Evolutionary conservation across 2,888 invertebrate species (phyloP), one percentile per base, ranked within the genome.

Genomic region (Diarsia brunnea): DNA sequence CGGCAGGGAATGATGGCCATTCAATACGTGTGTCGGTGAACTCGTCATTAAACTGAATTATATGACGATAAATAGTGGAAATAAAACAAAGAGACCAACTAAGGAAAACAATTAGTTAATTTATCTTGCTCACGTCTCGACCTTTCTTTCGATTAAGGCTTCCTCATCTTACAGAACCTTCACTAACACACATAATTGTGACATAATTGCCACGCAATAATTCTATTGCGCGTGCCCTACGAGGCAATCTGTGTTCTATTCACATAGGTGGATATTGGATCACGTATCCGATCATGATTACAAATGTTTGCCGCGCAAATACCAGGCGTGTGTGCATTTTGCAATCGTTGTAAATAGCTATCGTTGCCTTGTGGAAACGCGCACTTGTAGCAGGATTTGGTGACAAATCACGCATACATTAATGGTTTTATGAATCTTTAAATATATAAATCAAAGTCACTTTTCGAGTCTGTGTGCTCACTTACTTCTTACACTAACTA

Each of bases 11-110:
- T 80, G 78, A 73, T 86, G 79, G 77, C 83, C 78, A 84, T 87
- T 87, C 78, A 68, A 75, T 82, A 82, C 70, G 73, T 87, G 87
- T 89, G 89, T 91, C 92, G 91, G 88, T 92, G 92, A 93, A 93
- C 91, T 88, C 88, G 65, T 76, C 82, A 84, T 73, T 67, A 85
- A 51, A 73, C 60, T 31, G 63, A 55, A 75, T 70, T 55, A 38
- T 53, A 14, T 71, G 24, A 55, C 45, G 49, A n/a, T 24, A 27
- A 83, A 27, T 43, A 38, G 21, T 72, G 21, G 43, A 31, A 24
- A 49, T 19, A 38, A 60, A 75, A 81, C 82, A 75, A 81, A 53
- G 45, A 38, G 1, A 53, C 4, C 53, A 19, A 60, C 45, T 19
- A n/a, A 16, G 11, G 1, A 4, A 58, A 64, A 67, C 47, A 47